Conservation (phyloP, 1,140 invertebrate genomes). For the Penaeus vannamei region DNA sequence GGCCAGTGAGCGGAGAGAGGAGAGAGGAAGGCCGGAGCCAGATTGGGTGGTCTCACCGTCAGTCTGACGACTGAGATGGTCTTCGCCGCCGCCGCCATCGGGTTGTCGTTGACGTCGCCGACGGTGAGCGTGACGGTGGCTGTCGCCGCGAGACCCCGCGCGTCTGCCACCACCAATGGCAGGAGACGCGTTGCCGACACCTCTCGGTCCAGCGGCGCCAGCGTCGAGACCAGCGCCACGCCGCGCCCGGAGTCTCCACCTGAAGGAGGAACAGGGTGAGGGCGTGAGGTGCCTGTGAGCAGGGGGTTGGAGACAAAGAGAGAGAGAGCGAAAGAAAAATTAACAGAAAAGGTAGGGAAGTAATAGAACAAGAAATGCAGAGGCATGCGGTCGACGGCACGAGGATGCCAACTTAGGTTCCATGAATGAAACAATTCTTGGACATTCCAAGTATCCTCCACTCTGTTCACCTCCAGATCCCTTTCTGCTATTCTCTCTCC, state of each 20-base stretch:
- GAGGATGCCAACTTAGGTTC: too few relatives aligned
- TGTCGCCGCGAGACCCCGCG: constrained; percentile 80
- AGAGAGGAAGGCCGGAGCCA: too few relatives aligned
- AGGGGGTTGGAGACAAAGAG: neutral
- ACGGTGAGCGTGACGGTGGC: constrained; percentile 62
- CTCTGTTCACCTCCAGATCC: too few relatives aligned
- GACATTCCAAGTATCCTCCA: too few relatives aligned
- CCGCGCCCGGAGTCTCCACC: constrained; percentile 23
- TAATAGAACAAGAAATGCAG: too few relatives aligned
- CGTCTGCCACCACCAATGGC: constrained; percentile 89
- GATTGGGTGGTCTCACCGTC: constrained; percentile 22
- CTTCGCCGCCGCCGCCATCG: constrained; percentile 68
- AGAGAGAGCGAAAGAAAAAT: neutral
- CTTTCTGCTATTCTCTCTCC: too few relatives aligned
- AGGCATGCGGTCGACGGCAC: too few relatives aligned
- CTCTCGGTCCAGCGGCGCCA: constrained; percentile 61
- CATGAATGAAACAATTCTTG: too few relatives aligned
- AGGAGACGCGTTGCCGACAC: constrained; percentile 83
- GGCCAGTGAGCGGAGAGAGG: too few relatives aligned
- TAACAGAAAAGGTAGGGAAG: too few relatives aligned
- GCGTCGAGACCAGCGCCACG: constrained; percentile 52
- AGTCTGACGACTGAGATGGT: constrained; percentile 74
- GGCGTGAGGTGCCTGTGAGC: too few relatives aligned
- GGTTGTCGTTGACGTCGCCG: constrained; percentile 65
- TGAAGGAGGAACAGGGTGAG: neutral